phyloP scores from a whole-genome alignment of 64 coral and sea anemone species.

The Hydrozoanthus tunicans region DNA sequence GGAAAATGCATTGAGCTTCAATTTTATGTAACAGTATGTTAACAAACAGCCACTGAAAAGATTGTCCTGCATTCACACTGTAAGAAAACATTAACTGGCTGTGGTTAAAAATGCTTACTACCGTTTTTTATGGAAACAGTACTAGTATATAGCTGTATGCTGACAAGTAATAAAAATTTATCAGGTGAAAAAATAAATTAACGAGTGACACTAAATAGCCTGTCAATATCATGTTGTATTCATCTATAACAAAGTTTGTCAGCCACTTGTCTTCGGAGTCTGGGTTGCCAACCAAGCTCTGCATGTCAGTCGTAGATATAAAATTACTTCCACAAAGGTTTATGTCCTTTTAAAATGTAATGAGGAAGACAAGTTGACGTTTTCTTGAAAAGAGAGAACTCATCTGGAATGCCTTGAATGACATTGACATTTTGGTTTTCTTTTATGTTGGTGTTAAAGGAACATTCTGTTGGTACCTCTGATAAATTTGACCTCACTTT shows the following conservation, averaged over 20 bases:
- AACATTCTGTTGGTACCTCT: background rate
- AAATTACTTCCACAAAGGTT: slow-evolving; percentile 30
- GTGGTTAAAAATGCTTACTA: too few relatives aligned
- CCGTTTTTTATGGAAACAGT: too few relatives aligned
- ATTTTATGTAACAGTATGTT: too few relatives aligned
- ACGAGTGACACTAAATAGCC: slow-evolving; percentile 6
- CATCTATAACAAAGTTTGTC: slow-evolving; percentile 65
- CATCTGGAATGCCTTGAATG: background rate
- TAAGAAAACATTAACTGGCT: too few relatives aligned
- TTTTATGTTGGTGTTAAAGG: background rate
- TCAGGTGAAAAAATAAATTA: background rate
- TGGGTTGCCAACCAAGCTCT: slow-evolving; percentile 11
- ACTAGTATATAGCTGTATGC: too few relatives aligned
- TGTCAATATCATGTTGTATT: slow-evolving; percentile 35
- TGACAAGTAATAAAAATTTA: too few relatives aligned
- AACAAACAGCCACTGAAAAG: too few relatives aligned
- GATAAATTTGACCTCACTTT: slow-evolving; percentile 47
- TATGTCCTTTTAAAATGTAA: slow-evolving; percentile 40
- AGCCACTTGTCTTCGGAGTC: slow-evolving; percentile 36
- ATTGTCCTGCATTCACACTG: too few relatives aligned
- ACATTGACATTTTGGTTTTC: background rate
- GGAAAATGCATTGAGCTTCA: too few relatives aligned
- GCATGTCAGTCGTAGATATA: background rate
- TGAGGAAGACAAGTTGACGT: slow-evolving; percentile 39
- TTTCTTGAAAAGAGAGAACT: background rate